Evolutionary conservation across 2,113 vertebrate genomes (phyloP).

Genomic region (Xenopus borealis): DNA sequence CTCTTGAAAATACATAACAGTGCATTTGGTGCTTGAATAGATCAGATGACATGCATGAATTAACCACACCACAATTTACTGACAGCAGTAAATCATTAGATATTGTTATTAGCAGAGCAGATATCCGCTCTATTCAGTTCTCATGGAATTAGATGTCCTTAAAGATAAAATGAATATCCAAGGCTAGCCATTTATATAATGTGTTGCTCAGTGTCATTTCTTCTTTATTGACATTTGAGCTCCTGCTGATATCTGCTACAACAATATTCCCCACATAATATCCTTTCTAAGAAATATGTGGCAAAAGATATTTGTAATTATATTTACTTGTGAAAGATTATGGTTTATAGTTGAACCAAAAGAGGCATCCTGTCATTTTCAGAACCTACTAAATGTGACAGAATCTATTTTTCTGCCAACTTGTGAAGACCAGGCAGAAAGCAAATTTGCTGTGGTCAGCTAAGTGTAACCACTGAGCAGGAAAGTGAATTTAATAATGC

Average conservation of each 20-base stretch:
- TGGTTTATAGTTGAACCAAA: constrained; percentile 92
- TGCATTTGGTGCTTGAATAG: too few species aligned
- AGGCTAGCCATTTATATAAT: too few species aligned
- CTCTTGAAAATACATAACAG: too few species aligned
- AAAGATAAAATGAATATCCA: constrained; percentile 5
- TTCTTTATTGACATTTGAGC: constrained; percentile 80
- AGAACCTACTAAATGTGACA: constrained; percentile 99
- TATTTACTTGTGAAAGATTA: constrained; percentile 98
- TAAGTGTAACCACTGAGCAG: constrained; percentile 98
- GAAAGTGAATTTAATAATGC: constrained; percentile 99
- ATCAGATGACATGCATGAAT: too few species aligned
- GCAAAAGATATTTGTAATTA: constrained; percentile 97
- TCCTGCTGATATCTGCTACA: constrained; percentile 81
- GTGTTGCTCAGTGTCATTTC: constrained; percentile 72
- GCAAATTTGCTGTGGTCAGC: constrained; percentile 99
- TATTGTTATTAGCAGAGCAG: background rate
- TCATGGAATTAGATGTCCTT: background rate
- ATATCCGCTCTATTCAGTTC: background rate
- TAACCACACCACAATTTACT: too few species aligned
- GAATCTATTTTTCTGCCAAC: constrained; percentile 99
- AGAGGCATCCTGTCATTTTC: constrained; percentile 99
- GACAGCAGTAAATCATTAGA: background rate
- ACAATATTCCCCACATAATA: constrained; percentile 80
- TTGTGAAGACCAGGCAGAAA: constrained; percentile 95
- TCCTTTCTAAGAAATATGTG: constrained; percentile 76